phyloP scores from a whole-genome alignment of 2,888 invertebrate genomes.

The Clostera curtula region DNA sequence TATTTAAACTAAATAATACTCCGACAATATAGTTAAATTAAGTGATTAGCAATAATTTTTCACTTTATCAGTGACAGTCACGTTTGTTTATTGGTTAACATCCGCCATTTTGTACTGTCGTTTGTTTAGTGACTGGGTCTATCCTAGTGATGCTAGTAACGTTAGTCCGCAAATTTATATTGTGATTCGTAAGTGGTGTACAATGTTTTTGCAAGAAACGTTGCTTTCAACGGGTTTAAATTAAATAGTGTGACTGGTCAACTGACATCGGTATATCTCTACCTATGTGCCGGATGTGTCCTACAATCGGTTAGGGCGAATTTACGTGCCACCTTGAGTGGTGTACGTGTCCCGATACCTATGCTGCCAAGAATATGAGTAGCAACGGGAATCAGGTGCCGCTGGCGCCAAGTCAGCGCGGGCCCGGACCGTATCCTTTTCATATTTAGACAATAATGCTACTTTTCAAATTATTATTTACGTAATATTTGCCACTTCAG shows the following conservation, averaged over 20 bases:
- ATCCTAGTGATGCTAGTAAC: constrained; percentile 60
- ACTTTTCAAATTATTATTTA: constrained; percentile 55
- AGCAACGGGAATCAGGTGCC: constrained; percentile 80
- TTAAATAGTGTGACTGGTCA: constrained; percentile 65
- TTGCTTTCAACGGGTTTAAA: constrained; percentile 53
- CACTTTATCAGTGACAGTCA: constrained; percentile 57
- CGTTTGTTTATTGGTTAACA: constrained; percentile 74
- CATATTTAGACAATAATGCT: constrained; percentile 29
- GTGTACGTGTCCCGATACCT: constrained; percentile 76
- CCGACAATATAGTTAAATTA: constrained; percentile 34
- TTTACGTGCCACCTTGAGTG: constrained; percentile 77
- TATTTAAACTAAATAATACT: constrained; percentile 40
- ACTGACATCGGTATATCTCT: constrained; percentile 60
- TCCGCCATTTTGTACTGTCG: constrained; percentile 76
- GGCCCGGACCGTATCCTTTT: constrained; percentile 77
- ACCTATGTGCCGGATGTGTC: constrained; percentile 73
- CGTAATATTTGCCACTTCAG: constrained; percentile 67
- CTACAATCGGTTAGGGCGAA: constrained; percentile 71
- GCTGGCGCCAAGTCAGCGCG: constrained; percentile 75
- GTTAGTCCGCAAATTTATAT: constrained; percentile 51
- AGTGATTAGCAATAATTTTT: constrained; percentile 34
- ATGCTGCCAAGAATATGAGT: constrained; percentile 78
- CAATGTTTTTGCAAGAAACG: constrained; percentile 67
- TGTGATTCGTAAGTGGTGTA: constrained; percentile 59
- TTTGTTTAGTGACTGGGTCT: constrained; percentile 71